These are phyloP conservation scores for Xerus inauris DNA, from an alignment of 2,113 vertebrate species.

Conservation along the genomic window DNA sequence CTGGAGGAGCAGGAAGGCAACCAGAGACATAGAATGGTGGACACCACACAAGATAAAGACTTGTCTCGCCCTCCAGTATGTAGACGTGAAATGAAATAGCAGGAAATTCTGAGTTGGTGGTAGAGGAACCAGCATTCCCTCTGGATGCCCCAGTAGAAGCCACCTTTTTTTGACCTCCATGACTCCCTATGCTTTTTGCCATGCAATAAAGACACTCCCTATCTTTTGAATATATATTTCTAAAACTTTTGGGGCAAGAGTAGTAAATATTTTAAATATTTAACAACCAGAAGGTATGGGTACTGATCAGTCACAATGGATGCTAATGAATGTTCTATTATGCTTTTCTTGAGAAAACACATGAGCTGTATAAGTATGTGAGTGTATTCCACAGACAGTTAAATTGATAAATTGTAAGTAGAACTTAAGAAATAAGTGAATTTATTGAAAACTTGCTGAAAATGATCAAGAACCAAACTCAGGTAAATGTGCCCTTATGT, in stretches of 20 bases:
- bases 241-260: background rate
- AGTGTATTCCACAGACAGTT: background rate
- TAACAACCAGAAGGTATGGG: background rate
- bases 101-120: background rate
- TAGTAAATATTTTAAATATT: background rate
- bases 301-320: background rate
- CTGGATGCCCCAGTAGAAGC: background rate
- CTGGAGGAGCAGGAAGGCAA: background rate
- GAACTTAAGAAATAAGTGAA: background rate
- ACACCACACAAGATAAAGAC: background rate
- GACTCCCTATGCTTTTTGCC: background rate
- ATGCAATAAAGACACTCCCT: background rate
- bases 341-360: background rate
- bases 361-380: background rate
- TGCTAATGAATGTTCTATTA: background rate
- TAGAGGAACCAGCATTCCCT: background rate
- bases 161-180: background rate
- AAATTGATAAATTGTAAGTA: background rate
- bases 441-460: background rate
- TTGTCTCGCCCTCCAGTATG: background rate
- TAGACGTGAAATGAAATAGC: background rate
- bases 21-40: background rate
- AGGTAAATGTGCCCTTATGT: background rate
- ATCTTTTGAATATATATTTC: background rate
- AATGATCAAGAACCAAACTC: background rate